Evolutionary conservation across 2,888 invertebrate species (phyloP).

Genomic region (Lycia hirtaria): DNA sequence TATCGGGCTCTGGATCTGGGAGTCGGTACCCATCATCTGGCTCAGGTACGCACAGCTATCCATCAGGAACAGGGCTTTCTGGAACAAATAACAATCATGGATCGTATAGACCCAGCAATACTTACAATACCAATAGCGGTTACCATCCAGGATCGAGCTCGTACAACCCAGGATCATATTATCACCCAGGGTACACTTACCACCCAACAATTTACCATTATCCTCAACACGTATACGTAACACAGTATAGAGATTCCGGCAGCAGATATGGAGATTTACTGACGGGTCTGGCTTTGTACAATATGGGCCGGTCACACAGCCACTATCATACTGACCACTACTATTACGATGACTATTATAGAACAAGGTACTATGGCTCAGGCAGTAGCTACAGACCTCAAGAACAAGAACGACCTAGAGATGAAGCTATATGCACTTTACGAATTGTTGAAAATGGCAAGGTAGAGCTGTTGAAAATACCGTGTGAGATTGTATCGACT

Average conservation of each 20-base stretch:
- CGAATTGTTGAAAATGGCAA: conserved; percentile 66
- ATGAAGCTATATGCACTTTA: conserved; percentile 64
- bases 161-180: conserved; percentile 16
- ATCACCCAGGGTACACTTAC: conserved; percentile 28
- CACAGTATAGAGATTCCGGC: conserved; percentile 69
- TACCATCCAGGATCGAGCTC: conserved; percentile 22
- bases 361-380: conserved; percentile 56
- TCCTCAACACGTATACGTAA: conserved; percentile 72
- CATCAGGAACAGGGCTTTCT: conserved; percentile 21
- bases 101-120: conserved; percentile 35
- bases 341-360: conserved; percentile 75
- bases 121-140: conserved; percentile 42
- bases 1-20: conserved; percentile 35
- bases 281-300: conserved; percentile 73
- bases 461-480: conserved; percentile 64
- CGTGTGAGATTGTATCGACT: conserved; percentile 79
- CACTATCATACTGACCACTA: conserved; percentile 64
- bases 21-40: conserved; percentile 1
- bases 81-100: conserved; percentile 21
- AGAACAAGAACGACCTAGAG: conserved; percentile 47
- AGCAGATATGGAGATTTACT: conserved; percentile 73
- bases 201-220: conserved; percentile 56
- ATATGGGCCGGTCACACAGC: conserved; percentile 71
- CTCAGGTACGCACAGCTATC: conserved; percentile 29
- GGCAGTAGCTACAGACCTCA: conserved; percentile 38